Evolutionary conservation across 2,797 vertebrate species (phyloP), one percentile per base, ranked within the genome.

Genomic region (Karalla daura): DNA sequence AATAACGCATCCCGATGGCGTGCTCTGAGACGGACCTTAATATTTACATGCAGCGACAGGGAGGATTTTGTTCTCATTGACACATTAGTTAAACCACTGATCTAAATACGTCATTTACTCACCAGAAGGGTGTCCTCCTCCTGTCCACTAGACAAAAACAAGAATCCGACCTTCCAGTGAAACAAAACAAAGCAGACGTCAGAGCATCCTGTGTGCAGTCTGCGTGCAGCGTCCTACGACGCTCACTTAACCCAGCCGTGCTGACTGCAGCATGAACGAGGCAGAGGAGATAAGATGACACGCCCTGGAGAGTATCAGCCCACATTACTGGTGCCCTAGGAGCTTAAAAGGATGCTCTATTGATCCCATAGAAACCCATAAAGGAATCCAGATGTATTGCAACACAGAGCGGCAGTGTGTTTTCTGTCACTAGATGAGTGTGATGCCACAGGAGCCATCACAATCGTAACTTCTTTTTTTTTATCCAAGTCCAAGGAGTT

Each of bases 271-370:
- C 21, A 21, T 6, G 44, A 63, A 63, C 11, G 25, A 41, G 64
- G 17, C 27, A 20, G 23, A 13, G 36, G 23, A 54, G 60, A 69
- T 55, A 25, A n/a, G 2, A 45, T 80, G 70, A 65, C 80, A 64
- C 27, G 6, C 85, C 78, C 88, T 63, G 6, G 62, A 74, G 74
- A 63, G 62, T 30, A 76, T 61, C 41, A 76, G 44, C 61, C 60
- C n/a, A 55, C 83, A 84, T 90, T 86, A 90, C 46, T 37, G 51
- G 8, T 37, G 14, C 4, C 17, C 21, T 64, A 60, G 85, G 83
- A 79, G 82, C 79, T 80, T 81, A 35, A 84, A 59, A 81, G 79
- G 80, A 70, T 86, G 62, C 30, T 68, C 44, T 74, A 80, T 51
- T 83, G 81, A 87, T 20, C 18, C 17, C 12, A 58, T 28, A 44